Evolutionary conservation across 2,113 vertebrate species (phyloP), one percentile per base, ranked within the genome.

Genomic region (Sphyrna mokarran): DNA sequence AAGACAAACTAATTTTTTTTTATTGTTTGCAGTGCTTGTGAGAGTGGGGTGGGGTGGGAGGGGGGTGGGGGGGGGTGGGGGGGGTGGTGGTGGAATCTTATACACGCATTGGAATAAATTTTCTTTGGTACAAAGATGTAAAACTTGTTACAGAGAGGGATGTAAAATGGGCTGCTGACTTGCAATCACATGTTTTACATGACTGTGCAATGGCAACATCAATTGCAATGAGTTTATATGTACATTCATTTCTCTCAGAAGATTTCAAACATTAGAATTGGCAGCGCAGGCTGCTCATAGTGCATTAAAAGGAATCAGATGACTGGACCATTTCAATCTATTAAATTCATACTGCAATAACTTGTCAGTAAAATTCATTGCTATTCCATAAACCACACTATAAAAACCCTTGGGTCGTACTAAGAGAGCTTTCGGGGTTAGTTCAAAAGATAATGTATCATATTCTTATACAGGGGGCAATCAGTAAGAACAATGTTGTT

Each of bases 321-420:
- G 18, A 13, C 89, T 68, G 33, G 61, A 9, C 61, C 16, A 93
- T 68, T 66, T 37, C 20, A 66, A 37, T 40, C 89, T n/a, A 33
- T 91, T 91, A 18, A 91, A 66, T 91, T 63, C 33, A 37, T 93
- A 37, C 33, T 93, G 89, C 89, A 68, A 93, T 93, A 91, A 91
- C 29, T 66, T 91, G 89, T 91, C 29, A 91, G 33, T 93, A 22
- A 8, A 66, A 93, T 93, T 66, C 61, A 93, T n/a, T 68, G 33
- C 61, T 22, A n/a, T 16, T n/a, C 61, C 6, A 37, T 93, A 93
- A 93, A 66, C 33, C n/a, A 18, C 22, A 33, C 18, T 93, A 93
- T 33, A 63, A 8, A 66, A 9, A 66, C n/a, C 20, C 29, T 37
- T 14, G 61, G 89, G 33, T 66, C n/a, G 68, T n/a, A 66, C 66